A percentile compares a stretch with the other conserved stretches of the same genome.
Evolutionary conservation across 2,113 vertebrate genomes (phyloP).

Genomic region (Butastur rufipennis): DNA sequence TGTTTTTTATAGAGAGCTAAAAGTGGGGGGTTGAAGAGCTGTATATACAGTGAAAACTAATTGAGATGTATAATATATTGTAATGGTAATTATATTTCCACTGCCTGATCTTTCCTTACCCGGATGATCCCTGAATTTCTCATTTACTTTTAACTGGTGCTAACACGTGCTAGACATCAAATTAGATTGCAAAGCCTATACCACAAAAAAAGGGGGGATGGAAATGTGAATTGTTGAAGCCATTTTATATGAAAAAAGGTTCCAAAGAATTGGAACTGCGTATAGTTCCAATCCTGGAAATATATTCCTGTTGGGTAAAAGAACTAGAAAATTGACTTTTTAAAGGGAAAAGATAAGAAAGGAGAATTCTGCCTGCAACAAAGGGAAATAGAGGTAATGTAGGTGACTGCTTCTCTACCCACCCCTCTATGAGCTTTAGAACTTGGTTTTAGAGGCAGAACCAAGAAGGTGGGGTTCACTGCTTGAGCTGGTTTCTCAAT

Average conservation of each 20-base stretch:
- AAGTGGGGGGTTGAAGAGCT: not conserved
- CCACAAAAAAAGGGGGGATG: not conserved
- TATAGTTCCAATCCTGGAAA: not conserved
- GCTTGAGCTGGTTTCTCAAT: not conserved
- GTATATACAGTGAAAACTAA: not conserved
- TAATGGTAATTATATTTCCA: not conserved
- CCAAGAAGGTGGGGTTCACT: not conserved
- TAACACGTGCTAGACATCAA: not conserved
- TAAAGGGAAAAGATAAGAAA: not conserved
- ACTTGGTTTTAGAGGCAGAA: not conserved
- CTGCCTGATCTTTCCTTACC: not conserved
- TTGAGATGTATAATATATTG: not conserved
- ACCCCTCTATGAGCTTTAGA: not conserved
- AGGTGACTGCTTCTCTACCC: not conserved
- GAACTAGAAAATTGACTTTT: not conserved
- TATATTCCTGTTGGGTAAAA: not conserved
- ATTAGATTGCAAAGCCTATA: not conserved
- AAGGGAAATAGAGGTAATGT: not conserved
- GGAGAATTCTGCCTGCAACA: not conserved
- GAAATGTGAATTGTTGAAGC: not conserved
- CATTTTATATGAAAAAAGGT: not conserved
- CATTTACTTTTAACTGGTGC: not conserved
- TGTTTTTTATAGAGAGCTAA: not conserved
- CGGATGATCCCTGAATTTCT: not conserved
- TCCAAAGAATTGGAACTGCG: not conserved